Conservation (phyloP, 2,797 vertebrate genomes). For the Luscinia luscinia region DNA sequence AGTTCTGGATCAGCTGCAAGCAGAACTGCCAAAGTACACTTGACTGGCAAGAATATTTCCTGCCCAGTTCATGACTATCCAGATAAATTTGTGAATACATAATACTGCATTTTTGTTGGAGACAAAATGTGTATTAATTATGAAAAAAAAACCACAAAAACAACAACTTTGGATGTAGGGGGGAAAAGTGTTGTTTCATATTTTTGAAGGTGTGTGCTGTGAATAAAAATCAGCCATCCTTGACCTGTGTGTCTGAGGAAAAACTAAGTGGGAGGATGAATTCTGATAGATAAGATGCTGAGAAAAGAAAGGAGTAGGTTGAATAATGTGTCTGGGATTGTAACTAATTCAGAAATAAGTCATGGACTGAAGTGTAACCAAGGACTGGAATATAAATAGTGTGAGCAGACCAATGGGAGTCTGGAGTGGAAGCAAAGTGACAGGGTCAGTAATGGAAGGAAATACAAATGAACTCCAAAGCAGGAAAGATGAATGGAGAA, state of each 20-base stretch:
- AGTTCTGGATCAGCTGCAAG: not conserved
- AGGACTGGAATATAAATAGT: constrained; percentile 52
- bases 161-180: not conserved
- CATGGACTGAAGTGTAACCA: constrained; percentile 21
- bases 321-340: constrained; percentile 36
- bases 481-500: not conserved
- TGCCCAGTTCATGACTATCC: not conserved
- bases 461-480: constrained; percentile 21
- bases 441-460: not conserved
- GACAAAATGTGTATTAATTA: not conserved
- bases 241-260: not conserved
- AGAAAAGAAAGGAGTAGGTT: constrained; percentile 34
- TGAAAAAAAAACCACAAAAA: too few species aligned
- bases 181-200: not conserved
- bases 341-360: constrained; percentile 63
- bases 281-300: constrained; percentile 20
- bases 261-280: constrained; percentile 23
- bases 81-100: not conserved
- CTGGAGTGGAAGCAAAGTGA: not conserved
- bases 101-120: not conserved
- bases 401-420: not conserved
- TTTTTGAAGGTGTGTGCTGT: not conserved
- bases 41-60: not conserved
- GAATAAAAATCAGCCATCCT: not conserved
- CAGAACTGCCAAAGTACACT: not conserved